Conservation (phyloP, 2,888 invertebrate genomes). For the Scaptomyza tumidula region DNA sequence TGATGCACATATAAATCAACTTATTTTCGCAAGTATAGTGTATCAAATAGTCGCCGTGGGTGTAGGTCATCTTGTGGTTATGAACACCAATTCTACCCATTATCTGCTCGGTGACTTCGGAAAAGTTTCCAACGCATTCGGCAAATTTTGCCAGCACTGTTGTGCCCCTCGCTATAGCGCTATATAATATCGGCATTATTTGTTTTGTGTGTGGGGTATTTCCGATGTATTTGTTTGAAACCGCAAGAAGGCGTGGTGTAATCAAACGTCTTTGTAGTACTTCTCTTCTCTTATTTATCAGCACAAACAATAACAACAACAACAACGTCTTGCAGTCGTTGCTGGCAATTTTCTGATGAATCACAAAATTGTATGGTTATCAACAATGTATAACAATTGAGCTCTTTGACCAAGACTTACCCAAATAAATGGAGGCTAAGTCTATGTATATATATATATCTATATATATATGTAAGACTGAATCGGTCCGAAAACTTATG, state of each 20-base stretch:
- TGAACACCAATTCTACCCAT: conserved; percentile 94
- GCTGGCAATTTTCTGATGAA: conserved; percentile 6
- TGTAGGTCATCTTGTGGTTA: conserved; percentile 95
- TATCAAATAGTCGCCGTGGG: conserved; percentile 96
- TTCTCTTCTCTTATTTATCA: conserved; percentile 34
- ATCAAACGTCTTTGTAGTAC: conserved; percentile 32
- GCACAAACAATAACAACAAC: conserved; percentile 17
- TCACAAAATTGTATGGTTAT: conserved; percentile 10
- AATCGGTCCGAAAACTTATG: conserved; percentile 7
- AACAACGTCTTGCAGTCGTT: conserved; percentile 4
- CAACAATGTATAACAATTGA: not conserved
- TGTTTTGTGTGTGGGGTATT: conserved; percentile 16
- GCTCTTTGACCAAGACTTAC: conserved; percentile 25
- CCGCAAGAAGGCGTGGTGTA: conserved; percentile 31
- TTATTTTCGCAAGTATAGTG: conserved; percentile 95
- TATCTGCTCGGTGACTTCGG: conserved; percentile 96
- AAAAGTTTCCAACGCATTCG: conserved; percentile 96
- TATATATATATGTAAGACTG: conserved; percentile 8
- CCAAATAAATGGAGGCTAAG: conserved; percentile 1
- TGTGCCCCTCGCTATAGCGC: conserved; percentile 93
- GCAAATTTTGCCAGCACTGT: conserved; percentile 96
- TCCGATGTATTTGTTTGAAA: conserved; percentile 5
- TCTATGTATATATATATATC: conserved; percentile 15
- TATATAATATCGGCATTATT: conserved; percentile 95
- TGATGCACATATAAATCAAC: conserved; percentile 96